Evolutionary conservation across 2,113 vertebrate genomes (phyloP).

Genomic region (Sorex fumeus): DNA sequence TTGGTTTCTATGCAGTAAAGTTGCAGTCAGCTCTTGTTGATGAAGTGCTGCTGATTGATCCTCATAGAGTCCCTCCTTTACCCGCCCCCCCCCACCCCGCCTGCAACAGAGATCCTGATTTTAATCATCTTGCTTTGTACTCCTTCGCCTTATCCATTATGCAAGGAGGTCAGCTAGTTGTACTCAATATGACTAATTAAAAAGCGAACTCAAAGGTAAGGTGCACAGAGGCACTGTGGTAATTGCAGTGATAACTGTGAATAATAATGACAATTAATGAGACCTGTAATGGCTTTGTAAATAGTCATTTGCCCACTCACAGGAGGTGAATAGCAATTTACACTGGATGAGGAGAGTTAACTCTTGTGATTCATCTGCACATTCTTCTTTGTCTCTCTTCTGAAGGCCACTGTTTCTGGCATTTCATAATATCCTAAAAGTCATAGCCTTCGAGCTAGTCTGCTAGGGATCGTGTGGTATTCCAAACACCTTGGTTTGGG

Average conservation of each 20-base stretch:
- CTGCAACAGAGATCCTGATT: neutral
- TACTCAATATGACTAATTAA: constrained; percentile 79
- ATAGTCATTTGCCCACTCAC: constrained; percentile 70
- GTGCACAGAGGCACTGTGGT: constrained; percentile 60
- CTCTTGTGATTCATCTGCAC: neutral
- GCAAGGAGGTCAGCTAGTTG: constrained; percentile 74
- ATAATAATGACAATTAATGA: constrained; percentile 82
- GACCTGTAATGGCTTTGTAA: constrained; percentile 76
- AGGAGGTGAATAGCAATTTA: constrained; percentile 66
- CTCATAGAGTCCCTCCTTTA: constrained; percentile 39
- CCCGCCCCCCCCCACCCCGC: too few relatives aligned
- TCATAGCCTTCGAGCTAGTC: too few relatives aligned
- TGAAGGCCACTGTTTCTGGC: neutral
- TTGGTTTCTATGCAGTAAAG: constrained; percentile 55
- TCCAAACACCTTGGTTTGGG: too few relatives aligned
- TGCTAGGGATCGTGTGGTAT: too few relatives aligned
- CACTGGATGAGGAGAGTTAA: constrained; percentile 5
- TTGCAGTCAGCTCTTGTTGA: constrained; percentile 50
- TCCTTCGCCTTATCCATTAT: constrained; percentile 70
- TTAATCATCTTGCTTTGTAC: constrained; percentile 65
- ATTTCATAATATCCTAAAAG: too few relatives aligned
- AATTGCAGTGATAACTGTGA: constrained; percentile 68
- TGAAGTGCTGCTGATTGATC: constrained; percentile 75
- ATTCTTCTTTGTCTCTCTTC: neutral
- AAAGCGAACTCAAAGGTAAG: constrained; percentile 67